phyloP scores from a whole-genome alignment of 2,113 vertebrate species.

The Ondatra zibethicus region DNA sequence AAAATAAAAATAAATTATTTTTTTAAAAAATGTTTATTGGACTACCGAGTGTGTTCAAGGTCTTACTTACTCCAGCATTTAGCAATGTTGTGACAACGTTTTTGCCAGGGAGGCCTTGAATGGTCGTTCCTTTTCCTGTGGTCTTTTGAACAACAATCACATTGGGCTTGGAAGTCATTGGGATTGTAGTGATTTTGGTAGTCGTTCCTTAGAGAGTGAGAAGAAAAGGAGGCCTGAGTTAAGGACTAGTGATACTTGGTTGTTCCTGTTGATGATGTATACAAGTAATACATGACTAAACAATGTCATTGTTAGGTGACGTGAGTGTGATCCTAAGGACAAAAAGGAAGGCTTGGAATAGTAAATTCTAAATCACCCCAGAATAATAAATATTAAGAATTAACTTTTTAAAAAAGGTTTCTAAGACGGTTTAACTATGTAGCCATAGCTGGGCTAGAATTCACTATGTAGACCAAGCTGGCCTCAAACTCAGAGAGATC shows the following conservation, averaged over 20 bases:
- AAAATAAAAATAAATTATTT: neutral
- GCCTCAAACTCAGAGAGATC: neutral
- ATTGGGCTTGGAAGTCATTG: slow-evolving; percentile 99
- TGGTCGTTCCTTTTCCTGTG: slow-evolving; percentile 97
- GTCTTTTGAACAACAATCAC: slow-evolving; percentile 99
- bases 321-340: slow-evolving; percentile 16
- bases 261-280: slow-evolving; percentile 43
- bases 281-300: slow-evolving; percentile 39
- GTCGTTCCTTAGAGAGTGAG: slow-evolving; percentile 92
- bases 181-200: slow-evolving; percentile 99
- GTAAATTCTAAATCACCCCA: slow-evolving; percentile 41
- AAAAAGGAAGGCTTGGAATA: slow-evolving; percentile 57
- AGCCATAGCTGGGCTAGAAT: neutral
- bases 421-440: neutral
- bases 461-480: neutral
- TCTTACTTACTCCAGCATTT: slow-evolving; percentile 94
- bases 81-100: slow-evolving; percentile 97
- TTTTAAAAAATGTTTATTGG: neutral
- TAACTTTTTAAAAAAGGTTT: neutral
- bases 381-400: slow-evolving; percentile 56
- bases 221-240: slow-evolving; percentile 71
- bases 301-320: slow-evolving; percentile 28
- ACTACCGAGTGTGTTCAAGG: slow-evolving; percentile 38
- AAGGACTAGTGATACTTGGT: slow-evolving; percentile 38
- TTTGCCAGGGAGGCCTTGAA: slow-evolving; percentile 97